A percentile compares a stretch with the other conserved stretches of the same genome.
Evolutionary conservation across 2,113 vertebrate genomes (phyloP).

Genomic region (Holacanthus passer): DNA sequence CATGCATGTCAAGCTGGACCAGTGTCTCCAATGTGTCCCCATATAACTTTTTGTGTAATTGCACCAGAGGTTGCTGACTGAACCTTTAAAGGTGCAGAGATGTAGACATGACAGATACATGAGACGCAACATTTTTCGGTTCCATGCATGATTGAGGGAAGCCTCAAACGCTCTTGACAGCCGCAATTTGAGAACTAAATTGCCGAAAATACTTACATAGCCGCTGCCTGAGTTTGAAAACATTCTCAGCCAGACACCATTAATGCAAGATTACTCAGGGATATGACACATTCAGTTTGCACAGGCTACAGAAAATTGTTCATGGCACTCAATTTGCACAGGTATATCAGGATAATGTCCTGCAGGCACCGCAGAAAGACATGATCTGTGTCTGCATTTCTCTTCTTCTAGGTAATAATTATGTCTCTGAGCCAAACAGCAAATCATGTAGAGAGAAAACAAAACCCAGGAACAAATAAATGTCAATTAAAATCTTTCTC

Average conservation of each 20-base stretch:
- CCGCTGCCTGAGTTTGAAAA: slow-evolving; percentile 60
- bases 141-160: slow-evolving; percentile 48
- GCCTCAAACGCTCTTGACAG: slow-evolving; percentile 60
- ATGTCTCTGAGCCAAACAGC: slow-evolving; percentile 29
- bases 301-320: slow-evolving; percentile 27
- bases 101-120: slow-evolving; percentile 62
- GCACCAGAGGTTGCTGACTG: slow-evolving; percentile 51
- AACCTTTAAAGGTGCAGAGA: slow-evolving; percentile 48
- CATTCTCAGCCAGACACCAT: slow-evolving; percentile 29
- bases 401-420: slow-evolving; percentile 29
- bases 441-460: slow-evolving; percentile 29
- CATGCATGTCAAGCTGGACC: slow-evolving; percentile 42
- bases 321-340: slow-evolving; percentile 32
- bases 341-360: slow-evolving; percentile 34
- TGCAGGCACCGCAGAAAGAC: slow-evolving; percentile 24
- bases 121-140: slow-evolving; percentile 53
- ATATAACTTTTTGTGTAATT: slow-evolving; percentile 60
- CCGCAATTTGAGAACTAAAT: slow-evolving; percentile 74
- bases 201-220: slow-evolving; percentile 62
- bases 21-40: slow-evolving; percentile 38
- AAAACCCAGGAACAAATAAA: slow-evolving; percentile 14
- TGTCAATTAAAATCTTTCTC: slow-evolving; percentile 24
- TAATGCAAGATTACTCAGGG: slow-evolving; percentile 24
- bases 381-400: slow-evolving; percentile 24
- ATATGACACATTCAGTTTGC: slow-evolving; percentile 43